These are phyloP conservation scores for Blomia tropicalis DNA, from an alignment of 2,888 invertebrate genomes.

Conservation along the genomic window DNA sequence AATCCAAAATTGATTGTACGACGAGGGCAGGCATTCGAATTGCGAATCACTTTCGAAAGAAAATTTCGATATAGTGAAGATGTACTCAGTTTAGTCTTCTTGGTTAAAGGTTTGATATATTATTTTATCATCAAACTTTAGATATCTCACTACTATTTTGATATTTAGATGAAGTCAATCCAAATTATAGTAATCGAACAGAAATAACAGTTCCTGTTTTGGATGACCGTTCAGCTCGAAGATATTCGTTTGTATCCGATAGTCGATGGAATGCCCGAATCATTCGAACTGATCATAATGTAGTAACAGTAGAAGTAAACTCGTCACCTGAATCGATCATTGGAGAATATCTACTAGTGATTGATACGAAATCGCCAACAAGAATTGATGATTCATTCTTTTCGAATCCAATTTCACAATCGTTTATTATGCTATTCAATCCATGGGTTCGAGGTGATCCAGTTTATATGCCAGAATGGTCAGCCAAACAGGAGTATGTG, in stretches of 20 bases:
- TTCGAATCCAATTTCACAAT: slow-evolving; percentile 18
- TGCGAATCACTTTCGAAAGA: slow-evolving; percentile 32
- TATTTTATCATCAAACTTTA: neutral
- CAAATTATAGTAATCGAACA: slow-evolving; percentile 18
- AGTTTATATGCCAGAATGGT: slow-evolving; percentile 27
- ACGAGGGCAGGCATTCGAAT: slow-evolving; percentile 33
- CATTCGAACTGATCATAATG: neutral
- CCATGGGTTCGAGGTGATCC: slow-evolving; percentile 31
- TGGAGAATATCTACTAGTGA: slow-evolving; percentile 28
- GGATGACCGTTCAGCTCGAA: slow-evolving; percentile 17
- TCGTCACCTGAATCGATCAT: slow-evolving; percentile 27
- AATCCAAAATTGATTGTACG: slow-evolving; percentile 31
- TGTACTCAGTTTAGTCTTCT: slow-evolving; percentile 33
- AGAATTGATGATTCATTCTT: slow-evolving; percentile 21
- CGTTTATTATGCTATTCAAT: slow-evolving; percentile 29
- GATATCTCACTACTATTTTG: neutral
- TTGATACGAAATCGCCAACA: slow-evolving; percentile 28
- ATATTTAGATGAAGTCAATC: slow-evolving; percentile 19
- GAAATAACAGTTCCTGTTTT: slow-evolving; percentile 23
- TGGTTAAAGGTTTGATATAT: slow-evolving; percentile 28
- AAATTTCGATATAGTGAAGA: slow-evolving; percentile 31
- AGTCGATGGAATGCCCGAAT: slow-evolving; percentile 21
- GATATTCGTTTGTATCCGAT: slow-evolving; percentile 14
- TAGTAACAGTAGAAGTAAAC: slow-evolving; percentile 25
- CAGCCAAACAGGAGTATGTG: slow-evolving; percentile 29